These are phyloP conservation scores for Pachyrhynchus sulphureomaculatus DNA, from an alignment of 1,140 invertebrate species.

Conservation along the genomic window DNA sequence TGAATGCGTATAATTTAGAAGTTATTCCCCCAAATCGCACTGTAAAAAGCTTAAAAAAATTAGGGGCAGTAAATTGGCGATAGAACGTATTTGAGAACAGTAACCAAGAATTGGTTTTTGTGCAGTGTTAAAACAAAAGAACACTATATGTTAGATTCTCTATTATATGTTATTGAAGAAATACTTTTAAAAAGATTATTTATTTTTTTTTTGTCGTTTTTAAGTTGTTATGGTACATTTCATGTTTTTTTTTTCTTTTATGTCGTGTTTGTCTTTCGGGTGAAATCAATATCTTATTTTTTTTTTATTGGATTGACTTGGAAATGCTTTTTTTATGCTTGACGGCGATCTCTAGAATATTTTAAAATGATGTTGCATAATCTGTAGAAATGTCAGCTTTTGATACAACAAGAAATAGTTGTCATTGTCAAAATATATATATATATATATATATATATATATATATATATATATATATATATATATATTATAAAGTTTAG, in stretches of 20 bases:
- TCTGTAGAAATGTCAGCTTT: too few species aligned
- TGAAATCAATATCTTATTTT: slow-evolving; percentile 21
- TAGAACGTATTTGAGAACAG: slow-evolving; percentile 36
- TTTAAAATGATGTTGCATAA: too few species aligned
- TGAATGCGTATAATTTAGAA: background rate
- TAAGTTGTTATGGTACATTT: slow-evolving; percentile 37
- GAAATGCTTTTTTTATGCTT: too few species aligned
- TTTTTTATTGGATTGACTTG: too few species aligned
- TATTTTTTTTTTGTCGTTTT: slow-evolving; percentile 39
- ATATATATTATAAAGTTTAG: too few species aligned
- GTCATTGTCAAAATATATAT: too few species aligned
- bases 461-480: too few species aligned
- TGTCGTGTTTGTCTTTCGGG: slow-evolving; percentile 13
- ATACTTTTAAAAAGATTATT: slow-evolving; percentile 40
- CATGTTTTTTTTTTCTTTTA: background rate
- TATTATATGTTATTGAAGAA: slow-evolving; percentile 48
- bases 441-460: too few species aligned
- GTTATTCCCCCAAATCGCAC: background rate
- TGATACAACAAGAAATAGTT: too few species aligned
- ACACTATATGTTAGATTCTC: slow-evolving; percentile 49
- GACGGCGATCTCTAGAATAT: too few species aligned
- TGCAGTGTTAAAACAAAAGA: slow-evolving; percentile 43
- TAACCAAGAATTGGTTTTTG: slow-evolving; percentile 45
- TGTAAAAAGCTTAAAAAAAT: slow-evolving; percentile 10
- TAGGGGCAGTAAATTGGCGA: slow-evolving; percentile 31